phyloP scores from a whole-genome alignment of 2,113 vertebrate species.

The Daphoenositta chrysoptera region DNA sequence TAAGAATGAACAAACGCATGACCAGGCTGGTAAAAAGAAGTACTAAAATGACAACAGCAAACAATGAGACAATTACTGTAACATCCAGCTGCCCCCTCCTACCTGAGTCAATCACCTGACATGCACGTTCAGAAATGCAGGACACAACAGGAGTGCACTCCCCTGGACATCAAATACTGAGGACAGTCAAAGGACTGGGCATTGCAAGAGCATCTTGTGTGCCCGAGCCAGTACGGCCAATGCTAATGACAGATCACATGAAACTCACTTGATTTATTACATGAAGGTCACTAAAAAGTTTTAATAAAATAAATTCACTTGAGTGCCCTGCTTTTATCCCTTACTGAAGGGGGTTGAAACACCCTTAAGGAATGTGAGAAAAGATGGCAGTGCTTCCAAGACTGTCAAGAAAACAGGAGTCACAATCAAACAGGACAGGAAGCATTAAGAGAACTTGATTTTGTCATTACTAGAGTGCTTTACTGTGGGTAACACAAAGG shows the following conservation, averaged over 20 bases:
- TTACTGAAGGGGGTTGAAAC: not conserved
- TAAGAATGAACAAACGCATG: not conserved
- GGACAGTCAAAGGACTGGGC: not conserved
- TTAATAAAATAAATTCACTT: not conserved
- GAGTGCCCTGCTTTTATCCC: not conserved
- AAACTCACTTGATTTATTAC: not conserved
- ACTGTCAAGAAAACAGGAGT: not conserved
- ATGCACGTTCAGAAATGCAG: not conserved
- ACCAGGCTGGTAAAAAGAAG: not conserved
- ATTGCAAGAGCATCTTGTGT: not conserved
- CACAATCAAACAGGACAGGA: not conserved
- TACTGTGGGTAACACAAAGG: not conserved
- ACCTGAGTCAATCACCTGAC: not conserved
- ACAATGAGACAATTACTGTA: not conserved
- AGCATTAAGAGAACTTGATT: not conserved
- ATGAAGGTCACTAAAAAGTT: not conserved
- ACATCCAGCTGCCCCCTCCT: not conserved
- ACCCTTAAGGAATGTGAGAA: not conserved
- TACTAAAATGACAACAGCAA: not conserved
- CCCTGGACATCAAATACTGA: not conserved
- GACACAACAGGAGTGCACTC: accelerated
- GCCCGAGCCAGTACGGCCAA: not conserved
- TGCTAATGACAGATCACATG: not conserved
- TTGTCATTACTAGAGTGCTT: not conserved
- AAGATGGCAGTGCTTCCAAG: not conserved